Percentiles rank a stretch among this genome's conserved stretches.
Conservation (phyloP, 2,113 vertebrate genomes). For the Brachionichthys hirsutus region DNA sequence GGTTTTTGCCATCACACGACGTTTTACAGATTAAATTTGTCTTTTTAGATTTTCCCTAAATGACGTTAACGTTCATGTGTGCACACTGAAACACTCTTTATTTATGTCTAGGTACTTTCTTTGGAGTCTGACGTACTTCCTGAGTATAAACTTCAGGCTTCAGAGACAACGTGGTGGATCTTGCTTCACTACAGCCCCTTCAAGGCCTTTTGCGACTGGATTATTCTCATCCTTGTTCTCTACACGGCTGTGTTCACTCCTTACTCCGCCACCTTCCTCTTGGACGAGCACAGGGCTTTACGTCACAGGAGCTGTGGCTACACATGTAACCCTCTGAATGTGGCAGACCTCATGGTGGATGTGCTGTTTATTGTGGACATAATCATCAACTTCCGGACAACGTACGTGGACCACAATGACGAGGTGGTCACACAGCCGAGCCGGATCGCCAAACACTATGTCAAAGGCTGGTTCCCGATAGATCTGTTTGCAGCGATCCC, state of each 20-base stretch:
- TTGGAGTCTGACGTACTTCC: constrained; percentile 90
- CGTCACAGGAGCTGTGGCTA: constrained; percentile 84
- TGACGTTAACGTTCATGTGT: not conserved
- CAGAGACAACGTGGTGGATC: constrained; percentile 88
- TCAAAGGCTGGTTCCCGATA: constrained; percentile 96
- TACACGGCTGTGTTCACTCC: constrained; percentile 94
- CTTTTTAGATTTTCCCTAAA: too few relatives aligned
- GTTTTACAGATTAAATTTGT: too few relatives aligned
- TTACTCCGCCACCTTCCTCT: constrained; percentile 91
- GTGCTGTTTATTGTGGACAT: constrained; percentile 96
- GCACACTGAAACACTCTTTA: constrained; percentile 13
- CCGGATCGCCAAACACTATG: constrained; percentile 90
- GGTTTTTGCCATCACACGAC: not conserved
- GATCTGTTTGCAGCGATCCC: constrained; percentile 95
- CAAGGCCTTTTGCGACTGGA: constrained; percentile 98
- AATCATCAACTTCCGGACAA: constrained; percentile 94
- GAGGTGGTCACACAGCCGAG: constrained; percentile 91
- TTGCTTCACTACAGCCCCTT: constrained; percentile 96
- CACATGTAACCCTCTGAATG: constrained; percentile 87
- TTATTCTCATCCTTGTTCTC: constrained; percentile 94
- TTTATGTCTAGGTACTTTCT: constrained; percentile 84
- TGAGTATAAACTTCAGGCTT: constrained; percentile 89
- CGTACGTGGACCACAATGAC: constrained; percentile 89
- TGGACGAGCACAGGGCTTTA: constrained; percentile 85
- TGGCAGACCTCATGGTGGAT: constrained; percentile 92